phyloP scores from a whole-genome alignment of 2,113 vertebrate species.

The Dasyornis broadbenti region DNA sequence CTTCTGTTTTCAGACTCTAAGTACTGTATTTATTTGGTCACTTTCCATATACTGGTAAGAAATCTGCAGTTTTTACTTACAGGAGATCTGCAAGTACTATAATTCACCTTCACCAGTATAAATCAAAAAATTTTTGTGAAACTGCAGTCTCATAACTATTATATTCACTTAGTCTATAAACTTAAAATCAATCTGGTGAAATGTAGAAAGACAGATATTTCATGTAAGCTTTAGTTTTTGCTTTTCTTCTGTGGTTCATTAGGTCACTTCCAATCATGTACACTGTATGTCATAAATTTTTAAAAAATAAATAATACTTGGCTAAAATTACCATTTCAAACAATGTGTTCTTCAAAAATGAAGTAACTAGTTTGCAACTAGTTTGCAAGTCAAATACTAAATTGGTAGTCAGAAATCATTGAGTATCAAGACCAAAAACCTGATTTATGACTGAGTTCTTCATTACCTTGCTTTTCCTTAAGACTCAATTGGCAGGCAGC shows the following conservation, averaged over 20 bases:
- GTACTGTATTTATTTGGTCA: conserved; percentile 17
- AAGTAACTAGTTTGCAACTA: too few species aligned
- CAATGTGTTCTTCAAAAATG: not conserved
- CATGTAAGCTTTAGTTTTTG: not conserved
- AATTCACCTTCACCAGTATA: not conserved
- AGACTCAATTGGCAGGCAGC: not conserved
- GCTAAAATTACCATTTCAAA: not conserved
- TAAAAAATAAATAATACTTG: not conserved
- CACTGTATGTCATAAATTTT: not conserved
- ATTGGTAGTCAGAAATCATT: not conserved
- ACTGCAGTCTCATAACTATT: not conserved
- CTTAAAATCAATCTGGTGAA: not conserved
- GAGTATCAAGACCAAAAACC: not conserved
- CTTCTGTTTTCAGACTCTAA: conserved; percentile 22
- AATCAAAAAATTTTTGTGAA: not conserved
- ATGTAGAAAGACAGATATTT: not conserved
- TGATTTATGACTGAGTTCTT: not conserved
- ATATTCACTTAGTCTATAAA: not conserved
- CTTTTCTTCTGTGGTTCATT: not conserved
- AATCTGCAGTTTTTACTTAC: conserved; percentile 19
- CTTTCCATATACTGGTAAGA: conserved; percentile 26
- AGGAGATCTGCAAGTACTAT: not conserved
- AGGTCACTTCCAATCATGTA: not conserved
- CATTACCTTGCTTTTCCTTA: not conserved
- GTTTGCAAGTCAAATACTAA: not conserved